A percentile compares a stretch with the other conserved stretches of the same genome.
phyloP scores from a whole-genome alignment of 2,797 vertebrate genomes.

The Gymnoscopelus microlampas region DNA sequence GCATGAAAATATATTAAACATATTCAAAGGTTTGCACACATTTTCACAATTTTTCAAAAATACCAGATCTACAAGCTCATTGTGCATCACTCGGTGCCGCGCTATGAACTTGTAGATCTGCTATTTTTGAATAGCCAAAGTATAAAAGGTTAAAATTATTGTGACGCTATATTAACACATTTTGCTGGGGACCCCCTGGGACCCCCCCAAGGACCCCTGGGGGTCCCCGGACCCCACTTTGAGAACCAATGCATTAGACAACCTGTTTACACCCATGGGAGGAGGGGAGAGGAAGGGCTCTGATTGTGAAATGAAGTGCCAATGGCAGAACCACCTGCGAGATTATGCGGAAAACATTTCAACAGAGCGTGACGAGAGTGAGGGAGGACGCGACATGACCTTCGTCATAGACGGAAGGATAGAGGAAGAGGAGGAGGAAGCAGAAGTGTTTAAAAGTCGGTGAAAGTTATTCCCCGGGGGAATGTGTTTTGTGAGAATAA shows the following conservation, averaged over 20 bases:
- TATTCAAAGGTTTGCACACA: too few relatives aligned
- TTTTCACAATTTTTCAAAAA: too few relatives aligned
- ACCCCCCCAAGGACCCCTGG: too few relatives aligned
- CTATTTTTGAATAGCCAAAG: too few relatives aligned
- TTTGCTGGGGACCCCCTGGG: too few relatives aligned
- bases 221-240: too few relatives aligned
- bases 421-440: background rate
- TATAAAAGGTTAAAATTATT: too few relatives aligned
- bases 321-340: conserved; percentile 55
- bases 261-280: conserved; percentile 66
- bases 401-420: conserved; percentile 30
- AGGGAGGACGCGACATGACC: conserved; percentile 41
- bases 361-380: conserved; percentile 46
- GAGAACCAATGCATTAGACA: conserved; percentile 32
- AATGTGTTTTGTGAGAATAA: conserved; percentile 40
- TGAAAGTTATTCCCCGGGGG: background rate
- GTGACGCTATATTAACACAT: too few relatives aligned
- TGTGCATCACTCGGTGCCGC: too few relatives aligned
- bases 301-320: conserved; percentile 58
- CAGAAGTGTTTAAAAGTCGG: background rate
- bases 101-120: too few relatives aligned
- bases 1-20: too few relatives aligned
- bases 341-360: conserved; percentile 56
- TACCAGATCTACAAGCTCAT: too few relatives aligned
- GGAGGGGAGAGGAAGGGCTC: conserved; percentile 51